Conservation (phyloP, 64 coral and sea anemone species). For the Stichodactyla helianthus region DNA sequence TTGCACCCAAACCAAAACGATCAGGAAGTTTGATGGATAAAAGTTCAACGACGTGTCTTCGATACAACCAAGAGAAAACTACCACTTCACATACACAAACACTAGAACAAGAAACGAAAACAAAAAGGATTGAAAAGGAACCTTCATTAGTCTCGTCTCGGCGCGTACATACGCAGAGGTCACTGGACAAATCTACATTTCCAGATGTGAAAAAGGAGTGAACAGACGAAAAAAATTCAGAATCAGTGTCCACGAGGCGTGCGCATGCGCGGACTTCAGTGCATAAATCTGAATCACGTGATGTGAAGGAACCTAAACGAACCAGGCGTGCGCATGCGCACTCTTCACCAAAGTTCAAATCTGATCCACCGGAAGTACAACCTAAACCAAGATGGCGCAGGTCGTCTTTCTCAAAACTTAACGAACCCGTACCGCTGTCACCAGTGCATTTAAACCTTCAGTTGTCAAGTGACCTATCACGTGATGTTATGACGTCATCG, state of each 20-base stretch:
- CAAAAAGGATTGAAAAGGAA: too few relatives aligned
- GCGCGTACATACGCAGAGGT: not conserved
- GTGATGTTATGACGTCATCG: not conserved
- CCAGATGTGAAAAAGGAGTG: not conserved
- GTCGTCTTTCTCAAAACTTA: not conserved
- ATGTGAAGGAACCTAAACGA: not conserved
- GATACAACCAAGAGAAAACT: too few relatives aligned
- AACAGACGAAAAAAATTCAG: not conserved
- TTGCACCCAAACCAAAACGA: too few relatives aligned
- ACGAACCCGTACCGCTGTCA: not conserved
- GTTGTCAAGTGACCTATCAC: not conserved
- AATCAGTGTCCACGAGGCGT: not conserved
- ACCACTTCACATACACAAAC: too few relatives aligned
- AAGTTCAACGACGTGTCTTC: too few relatives aligned
- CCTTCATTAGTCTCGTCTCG: not conserved
- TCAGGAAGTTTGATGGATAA: too few relatives aligned
- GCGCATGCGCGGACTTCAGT: not conserved
- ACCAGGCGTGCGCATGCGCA: not conserved
- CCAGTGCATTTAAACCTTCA: not conserved
- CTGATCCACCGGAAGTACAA: constrained; percentile 9
- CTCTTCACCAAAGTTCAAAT: not conserved
- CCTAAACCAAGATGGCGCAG: constrained; percentile 29
- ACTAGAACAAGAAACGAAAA: too few relatives aligned
- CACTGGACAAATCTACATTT: not conserved
- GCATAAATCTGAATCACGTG: not conserved